Conservation (phyloP, 37 sponge, comb jelly and placozoan species). For the Halisarca cf. caerulea region DNA sequence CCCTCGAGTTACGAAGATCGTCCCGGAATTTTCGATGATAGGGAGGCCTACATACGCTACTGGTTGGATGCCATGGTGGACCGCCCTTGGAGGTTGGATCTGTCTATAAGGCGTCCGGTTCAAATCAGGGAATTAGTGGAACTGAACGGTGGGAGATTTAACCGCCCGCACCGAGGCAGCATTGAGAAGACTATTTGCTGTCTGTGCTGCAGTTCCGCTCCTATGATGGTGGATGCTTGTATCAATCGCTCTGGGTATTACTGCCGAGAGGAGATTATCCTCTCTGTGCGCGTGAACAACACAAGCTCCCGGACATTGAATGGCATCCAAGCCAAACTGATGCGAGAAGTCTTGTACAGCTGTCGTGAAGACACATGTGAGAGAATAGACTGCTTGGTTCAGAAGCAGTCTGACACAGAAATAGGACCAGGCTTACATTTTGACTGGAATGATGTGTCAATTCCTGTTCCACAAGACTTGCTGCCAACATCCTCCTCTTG, state of each 20-base stretch:
- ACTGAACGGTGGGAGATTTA: background rate
- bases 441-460: background rate
- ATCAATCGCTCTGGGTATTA: conserved; percentile 39
- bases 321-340: background rate
- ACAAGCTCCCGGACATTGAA: background rate
- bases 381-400: background rate
- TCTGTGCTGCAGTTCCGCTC: conserved; percentile 40
- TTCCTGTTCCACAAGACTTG: background rate
- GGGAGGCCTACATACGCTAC: conserved; percentile 36
- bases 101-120: background rate
- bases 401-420: background rate
- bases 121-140: conserved; percentile 18
- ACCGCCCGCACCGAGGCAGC: background rate
- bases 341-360: background rate
- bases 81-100: conserved; percentile 37
- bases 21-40: background rate
- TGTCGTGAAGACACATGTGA: background rate
- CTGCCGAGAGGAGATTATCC: conserved; percentile 19
- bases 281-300: conserved; percentile 15
- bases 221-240: conserved; percentile 20
- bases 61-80: conserved; percentile 28
- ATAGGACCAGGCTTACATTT: background rate
- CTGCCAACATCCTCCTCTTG: background rate
- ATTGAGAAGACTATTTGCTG: conserved; percentile 44
- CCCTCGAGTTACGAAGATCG: conserved; percentile 22